A percentile compares a stretch with the other conserved stretches of the same genome.
Evolutionary conservation across 2,797 vertebrate species (phyloP).

Genomic region (Silurus aristotelis): DNA sequence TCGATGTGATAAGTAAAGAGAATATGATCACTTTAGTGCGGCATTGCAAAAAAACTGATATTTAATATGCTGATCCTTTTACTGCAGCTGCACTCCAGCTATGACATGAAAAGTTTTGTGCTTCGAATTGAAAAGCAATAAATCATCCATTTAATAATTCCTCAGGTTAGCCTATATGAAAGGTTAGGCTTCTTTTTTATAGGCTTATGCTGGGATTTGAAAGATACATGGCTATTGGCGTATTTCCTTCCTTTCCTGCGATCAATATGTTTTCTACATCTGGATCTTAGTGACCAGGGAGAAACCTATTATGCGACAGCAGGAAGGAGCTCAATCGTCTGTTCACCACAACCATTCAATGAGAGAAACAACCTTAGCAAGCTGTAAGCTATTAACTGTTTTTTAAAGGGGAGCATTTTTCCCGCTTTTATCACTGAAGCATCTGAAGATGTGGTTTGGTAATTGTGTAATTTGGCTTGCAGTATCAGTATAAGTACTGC

Average conservation of each 20-base stretch:
- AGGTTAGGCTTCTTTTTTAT: slow-evolving; percentile 1
- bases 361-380: slow-evolving; percentile 25
- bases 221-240: slow-evolving; percentile 50
- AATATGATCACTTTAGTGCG: neutral
- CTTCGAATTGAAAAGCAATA: slow-evolving; percentile 18
- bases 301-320: slow-evolving; percentile 54
- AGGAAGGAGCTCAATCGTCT: slow-evolving; percentile 54
- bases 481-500: neutral
- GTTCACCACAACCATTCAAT: slow-evolving; percentile 30
- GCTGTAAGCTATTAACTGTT: neutral
- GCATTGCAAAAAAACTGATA: neutral
- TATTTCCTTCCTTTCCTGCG: slow-evolving; percentile 43
- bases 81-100: neutral
- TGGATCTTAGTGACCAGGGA: slow-evolving; percentile 56
- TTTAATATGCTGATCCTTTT: neutral
- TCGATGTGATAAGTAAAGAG: neutral
- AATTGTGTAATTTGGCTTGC: neutral
- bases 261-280: slow-evolving; percentile 65
- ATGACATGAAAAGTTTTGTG: neutral
- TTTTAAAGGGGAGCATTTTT: neutral
- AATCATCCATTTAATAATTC: slow-evolving; percentile 34
- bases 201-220: slow-evolving; percentile 31
- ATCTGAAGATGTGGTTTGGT: neutral
- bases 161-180: slow-evolving; percentile 9
- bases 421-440: neutral